Evolutionary conservation across 2,113 vertebrate species (phyloP).

Genomic region (Ceyx cyanopectus): DNA sequence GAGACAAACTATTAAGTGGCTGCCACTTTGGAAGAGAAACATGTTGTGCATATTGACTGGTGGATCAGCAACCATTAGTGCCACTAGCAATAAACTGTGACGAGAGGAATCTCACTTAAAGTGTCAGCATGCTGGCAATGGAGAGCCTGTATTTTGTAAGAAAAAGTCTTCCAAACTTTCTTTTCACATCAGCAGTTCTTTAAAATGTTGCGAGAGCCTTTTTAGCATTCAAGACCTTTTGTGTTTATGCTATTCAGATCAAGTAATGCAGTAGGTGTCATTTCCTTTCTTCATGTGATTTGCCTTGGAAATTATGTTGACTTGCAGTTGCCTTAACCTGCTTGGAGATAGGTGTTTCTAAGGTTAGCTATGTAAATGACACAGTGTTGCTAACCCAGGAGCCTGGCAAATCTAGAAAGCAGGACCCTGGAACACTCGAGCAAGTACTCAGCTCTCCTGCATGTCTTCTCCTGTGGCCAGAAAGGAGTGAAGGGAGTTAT

Average conservation of each 20-base stretch:
- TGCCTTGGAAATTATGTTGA: conserved; percentile 40
- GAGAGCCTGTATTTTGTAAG: background rate
- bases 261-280: conserved; percentile 6
- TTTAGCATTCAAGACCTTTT: conserved; percentile 50
- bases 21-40: background rate
- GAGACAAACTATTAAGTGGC: background rate
- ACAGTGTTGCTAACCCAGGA: background rate
- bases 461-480: background rate
- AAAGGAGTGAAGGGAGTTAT: background rate
- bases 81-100: background rate
- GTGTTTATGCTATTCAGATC: background rate
- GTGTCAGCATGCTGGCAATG: background rate
- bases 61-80: background rate
- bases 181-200: conserved; percentile 13
- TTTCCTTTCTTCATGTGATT: conserved; percentile 40
- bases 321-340: background rate
- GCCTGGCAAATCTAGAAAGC: background rate
- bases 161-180: conserved; percentile 2
- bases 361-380: background rate
- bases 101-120: background rate
- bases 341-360: background rate
- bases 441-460: background rate
- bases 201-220: conserved; percentile 23
- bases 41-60: background rate
- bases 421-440: background rate